These are phyloP conservation scores for Galerucella pusilla DNA, from an alignment of 2,888 invertebrate species.

Conservation along the genomic window DNA sequence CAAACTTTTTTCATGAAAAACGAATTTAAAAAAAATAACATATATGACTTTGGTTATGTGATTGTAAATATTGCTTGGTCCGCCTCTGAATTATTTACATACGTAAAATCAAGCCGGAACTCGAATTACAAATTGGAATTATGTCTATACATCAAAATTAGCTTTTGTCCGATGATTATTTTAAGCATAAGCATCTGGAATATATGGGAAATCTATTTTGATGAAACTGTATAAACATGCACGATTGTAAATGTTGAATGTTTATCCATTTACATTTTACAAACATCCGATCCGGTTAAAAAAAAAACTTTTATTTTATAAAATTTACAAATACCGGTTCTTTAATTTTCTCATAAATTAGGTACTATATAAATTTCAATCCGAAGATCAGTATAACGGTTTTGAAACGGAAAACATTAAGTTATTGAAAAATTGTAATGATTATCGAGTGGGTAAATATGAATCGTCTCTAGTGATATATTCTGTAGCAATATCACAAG, in stretches of 20 bases:
- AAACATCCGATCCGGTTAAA: neutral
- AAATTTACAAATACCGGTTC: neutral
- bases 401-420: no score
- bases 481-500: no score
- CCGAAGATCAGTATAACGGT: no score
- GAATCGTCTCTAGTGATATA: no score
- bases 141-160: slow-evolving; percentile 1
- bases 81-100: neutral
- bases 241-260: neutral
- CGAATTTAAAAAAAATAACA: no score
- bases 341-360: neutral
- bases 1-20: no score
- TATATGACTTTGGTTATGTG: no score
- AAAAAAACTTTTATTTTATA: neutral
- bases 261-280: neutral
- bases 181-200: slow-evolving; percentile 7
- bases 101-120: slow-evolving; percentile 4
- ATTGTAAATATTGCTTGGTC: neutral
- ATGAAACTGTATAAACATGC: neutral
- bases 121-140: slow-evolving; percentile 7
- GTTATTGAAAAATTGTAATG: no score
- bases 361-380: no score
- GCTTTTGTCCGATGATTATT: slow-evolving; percentile 1
- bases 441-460: no score
- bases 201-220: slow-evolving; percentile 3